Evolutionary conservation across 2,797 vertebrate species (phyloP).

Genomic region (Poecilia wingei): DNA sequence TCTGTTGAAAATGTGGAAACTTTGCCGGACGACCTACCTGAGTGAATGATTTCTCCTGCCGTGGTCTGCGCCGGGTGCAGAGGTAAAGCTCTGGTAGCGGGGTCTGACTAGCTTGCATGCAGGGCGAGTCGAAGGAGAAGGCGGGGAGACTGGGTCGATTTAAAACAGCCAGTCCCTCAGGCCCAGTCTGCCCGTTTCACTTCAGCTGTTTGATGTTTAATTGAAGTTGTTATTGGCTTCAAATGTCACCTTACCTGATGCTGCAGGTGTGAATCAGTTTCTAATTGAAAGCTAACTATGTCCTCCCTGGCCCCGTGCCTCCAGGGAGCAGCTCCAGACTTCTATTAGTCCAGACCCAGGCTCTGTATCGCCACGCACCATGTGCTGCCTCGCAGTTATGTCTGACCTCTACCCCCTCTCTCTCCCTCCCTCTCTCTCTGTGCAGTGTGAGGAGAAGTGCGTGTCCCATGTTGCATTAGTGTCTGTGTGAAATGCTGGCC

Average conservation of each 20-base stretch:
- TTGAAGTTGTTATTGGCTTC: conserved; percentile 84
- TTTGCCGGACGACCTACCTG: too few relatives aligned
- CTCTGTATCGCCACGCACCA: conserved; percentile 63
- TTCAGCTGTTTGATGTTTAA: conserved; percentile 83
- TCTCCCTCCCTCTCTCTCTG: conserved; percentile 27
- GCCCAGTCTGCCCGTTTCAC: conserved; percentile 69
- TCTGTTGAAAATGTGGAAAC: not conserved
- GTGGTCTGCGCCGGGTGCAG: conserved; percentile 50
- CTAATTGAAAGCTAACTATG: conserved; percentile 78
- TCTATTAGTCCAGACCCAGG: conserved; percentile 64
- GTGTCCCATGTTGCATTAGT: conserved; percentile 94
- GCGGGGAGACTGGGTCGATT: conserved; percentile 56
- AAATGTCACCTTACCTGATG: conserved; percentile 80
- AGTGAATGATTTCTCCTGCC: conserved; percentile 35
- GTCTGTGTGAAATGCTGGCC: conserved; percentile 98
- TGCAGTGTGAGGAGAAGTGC: conserved; percentile 92
- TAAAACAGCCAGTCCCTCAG: conserved; percentile 64
- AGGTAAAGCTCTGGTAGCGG: conserved; percentile 49
- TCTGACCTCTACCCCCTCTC: conserved; percentile 54
- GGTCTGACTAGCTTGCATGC: conserved; percentile 50
- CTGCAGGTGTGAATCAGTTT: conserved; percentile 78
- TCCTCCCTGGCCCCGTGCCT: conserved; percentile 63
- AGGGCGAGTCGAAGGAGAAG: conserved; percentile 24
- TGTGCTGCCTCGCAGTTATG: conserved; percentile 69
- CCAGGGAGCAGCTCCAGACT: conserved; percentile 54